phyloP scores from a whole-genome alignment of 2,797 vertebrate species.

The Glyptemys insculpta region DNA sequence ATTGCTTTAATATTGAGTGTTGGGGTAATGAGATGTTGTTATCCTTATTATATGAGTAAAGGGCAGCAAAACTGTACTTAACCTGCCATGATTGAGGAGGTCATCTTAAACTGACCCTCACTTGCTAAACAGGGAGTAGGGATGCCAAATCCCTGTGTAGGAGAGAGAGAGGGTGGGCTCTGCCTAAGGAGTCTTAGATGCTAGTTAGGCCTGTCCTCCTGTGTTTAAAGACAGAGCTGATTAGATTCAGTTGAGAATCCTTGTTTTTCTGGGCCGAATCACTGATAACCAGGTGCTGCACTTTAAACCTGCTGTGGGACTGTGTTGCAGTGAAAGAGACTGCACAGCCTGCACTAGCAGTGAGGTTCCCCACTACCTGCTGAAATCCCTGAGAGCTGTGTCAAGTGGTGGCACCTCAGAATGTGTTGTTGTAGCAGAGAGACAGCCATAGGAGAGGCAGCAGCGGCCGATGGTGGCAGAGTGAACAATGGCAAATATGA shows the following conservation, averaged over 20 bases:
- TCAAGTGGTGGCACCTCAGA: not conserved
- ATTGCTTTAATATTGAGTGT: not conserved
- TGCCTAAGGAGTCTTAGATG: no score
- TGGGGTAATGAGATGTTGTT: not conserved
- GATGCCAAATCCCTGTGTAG: no score
- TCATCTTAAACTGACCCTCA: not conserved
- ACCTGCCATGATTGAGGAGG: not conserved
- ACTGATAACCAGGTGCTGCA: not conserved
- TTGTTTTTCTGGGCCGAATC: not conserved
- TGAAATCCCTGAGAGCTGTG: not conserved
- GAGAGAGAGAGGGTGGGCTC: no score
- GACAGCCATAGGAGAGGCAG: no score
- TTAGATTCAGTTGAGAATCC: not conserved
- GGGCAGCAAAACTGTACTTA: not conserved
- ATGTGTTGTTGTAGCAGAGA: not conserved
- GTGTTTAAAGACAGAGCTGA: no score
- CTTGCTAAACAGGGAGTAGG: not conserved
- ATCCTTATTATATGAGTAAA: not conserved
- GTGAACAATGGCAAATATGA: not conserved
- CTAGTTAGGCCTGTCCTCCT: no score
- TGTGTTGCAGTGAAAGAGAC: not conserved
- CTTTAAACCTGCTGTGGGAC: not conserved
- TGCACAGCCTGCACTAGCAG: not conserved
- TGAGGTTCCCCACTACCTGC: not conserved
- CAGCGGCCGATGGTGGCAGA: not conserved